phyloP scores from a whole-genome alignment of 2,888 invertebrate species.

The Catotricha subobsoleta region DNA sequence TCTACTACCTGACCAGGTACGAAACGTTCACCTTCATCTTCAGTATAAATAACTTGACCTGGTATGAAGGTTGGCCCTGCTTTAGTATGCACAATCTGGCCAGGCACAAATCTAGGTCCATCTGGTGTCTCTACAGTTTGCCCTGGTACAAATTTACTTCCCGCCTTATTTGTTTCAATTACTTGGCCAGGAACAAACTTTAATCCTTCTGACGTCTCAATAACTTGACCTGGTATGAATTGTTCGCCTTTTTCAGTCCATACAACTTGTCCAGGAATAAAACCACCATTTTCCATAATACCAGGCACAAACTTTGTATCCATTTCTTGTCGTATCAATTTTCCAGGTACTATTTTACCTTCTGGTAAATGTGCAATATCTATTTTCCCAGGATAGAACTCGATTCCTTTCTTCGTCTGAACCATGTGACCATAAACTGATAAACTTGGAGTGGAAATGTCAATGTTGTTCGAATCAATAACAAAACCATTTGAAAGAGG shows the following conservation, averaged over 20 bases:
- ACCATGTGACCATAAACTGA: constrained; percentile 48
- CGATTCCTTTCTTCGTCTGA: constrained; percentile 43
- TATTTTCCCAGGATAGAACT: constrained; percentile 36
- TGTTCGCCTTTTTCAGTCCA: constrained; percentile 50
- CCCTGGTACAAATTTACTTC: constrained; percentile 55
- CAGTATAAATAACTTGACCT: constrained; percentile 46
- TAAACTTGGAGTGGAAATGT: constrained; percentile 33
- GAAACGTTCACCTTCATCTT: constrained; percentile 34
- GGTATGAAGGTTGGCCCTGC: constrained; percentile 61
- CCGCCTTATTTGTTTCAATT: constrained; percentile 44
- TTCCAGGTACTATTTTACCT: constrained; percentile 45
- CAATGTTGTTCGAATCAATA: constrained; percentile 37
- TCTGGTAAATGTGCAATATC: constrained; percentile 31
- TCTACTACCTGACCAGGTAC: constrained; percentile 52
- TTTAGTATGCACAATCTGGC: constrained; percentile 56
- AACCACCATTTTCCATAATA: constrained; percentile 45
- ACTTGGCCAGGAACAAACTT: constrained; percentile 66
- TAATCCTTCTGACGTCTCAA: constrained; percentile 45
- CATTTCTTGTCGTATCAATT: constrained; percentile 39
- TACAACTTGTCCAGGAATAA: constrained; percentile 50
- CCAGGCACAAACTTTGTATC: constrained; percentile 51
- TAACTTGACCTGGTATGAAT: constrained; percentile 52
- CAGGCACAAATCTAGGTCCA: constrained; percentile 58
- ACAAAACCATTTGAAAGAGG: constrained; percentile 37
- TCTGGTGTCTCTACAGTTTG: constrained; percentile 53